Evolutionary conservation across 2,113 vertebrate genomes (phyloP).

Genomic region (Paratilapia polleni): DNA sequence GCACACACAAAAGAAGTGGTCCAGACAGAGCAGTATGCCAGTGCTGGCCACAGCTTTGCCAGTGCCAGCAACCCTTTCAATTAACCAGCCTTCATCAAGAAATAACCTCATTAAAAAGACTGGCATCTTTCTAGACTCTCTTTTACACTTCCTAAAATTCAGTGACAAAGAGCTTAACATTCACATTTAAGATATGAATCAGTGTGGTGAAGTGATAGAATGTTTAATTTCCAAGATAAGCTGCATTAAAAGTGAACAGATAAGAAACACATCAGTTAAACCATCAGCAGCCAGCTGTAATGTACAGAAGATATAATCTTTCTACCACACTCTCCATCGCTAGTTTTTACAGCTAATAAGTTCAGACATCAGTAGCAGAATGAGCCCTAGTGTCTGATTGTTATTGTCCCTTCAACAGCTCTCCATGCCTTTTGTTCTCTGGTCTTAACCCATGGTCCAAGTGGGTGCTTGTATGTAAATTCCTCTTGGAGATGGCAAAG

Average conservation of each 20-base stretch:
- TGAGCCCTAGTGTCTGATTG: constrained; percentile 20
- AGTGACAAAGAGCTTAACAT: neutral
- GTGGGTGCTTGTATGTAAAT: constrained; percentile 23
- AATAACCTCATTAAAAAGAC: neutral
- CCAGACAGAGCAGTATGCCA: neutral
- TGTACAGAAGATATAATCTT: neutral
- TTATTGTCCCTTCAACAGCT: constrained; percentile 26
- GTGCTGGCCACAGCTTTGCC: neutral
- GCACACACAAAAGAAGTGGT: neutral
- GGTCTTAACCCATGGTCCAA: constrained; percentile 47
- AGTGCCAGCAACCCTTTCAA: neutral
- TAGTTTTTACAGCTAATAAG: constrained; percentile 24
- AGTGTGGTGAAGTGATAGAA: neutral
- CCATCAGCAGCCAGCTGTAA: neutral
- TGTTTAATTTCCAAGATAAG: neutral
- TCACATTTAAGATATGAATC: neutral
- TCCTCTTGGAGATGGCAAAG: constrained; percentile 30
- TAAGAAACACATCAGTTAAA: neutral
- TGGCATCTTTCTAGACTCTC: neutral
- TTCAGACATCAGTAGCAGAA: constrained; percentile 14
- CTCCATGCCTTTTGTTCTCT: constrained; percentile 51
- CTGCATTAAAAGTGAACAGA: neutral
- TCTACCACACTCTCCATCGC: neutral
- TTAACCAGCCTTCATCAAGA: neutral
- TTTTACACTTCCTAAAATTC: neutral